Base-by-base conservation (phyloP, 2,113 vertebrate genomes). In the Engystomops pustulosus region DNA sequence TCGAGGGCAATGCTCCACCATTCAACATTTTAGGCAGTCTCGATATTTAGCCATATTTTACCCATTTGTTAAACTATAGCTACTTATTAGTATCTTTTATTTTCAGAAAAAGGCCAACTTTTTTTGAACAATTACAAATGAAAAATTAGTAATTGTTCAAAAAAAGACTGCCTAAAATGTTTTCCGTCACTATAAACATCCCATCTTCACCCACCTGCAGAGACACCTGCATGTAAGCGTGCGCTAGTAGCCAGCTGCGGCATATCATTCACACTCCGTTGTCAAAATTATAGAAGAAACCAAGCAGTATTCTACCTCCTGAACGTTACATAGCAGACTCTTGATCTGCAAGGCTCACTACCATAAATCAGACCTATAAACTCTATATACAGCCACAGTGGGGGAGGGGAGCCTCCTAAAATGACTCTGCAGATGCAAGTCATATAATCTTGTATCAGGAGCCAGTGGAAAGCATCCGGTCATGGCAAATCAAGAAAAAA, bases 161-260 rank as follows among this genome's bases (percentile, higher is more conserved):
- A n/a, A n/a, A n/a, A n/a, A n/a, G n/a, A n/a, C n/a, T n/a, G n/a
- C n/a, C n/a, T n/a, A n/a, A n/a, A n/a, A n/a, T n/a, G n/a, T n/a
- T n/a, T n/a, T n/a, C n/a, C n/a, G n/a, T n/a, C n/a, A n/a, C n/a
- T n/a, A n/a, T n/a, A n/a, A n/a, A n/a, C n/a, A n/a, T n/a, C n/a
- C n/a, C n/a, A n/a, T n/a, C 78, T 62, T 18, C 23, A 69, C 68
- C 23, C 79, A 80, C 79, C 79, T 68, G 62, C 20, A 32, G 3
- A n/a, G 69, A 68, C 62, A 80, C 62, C 79, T 80, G 25, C 10
- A 67, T 11, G 9, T 25, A 18, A 25, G 53, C 25, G 53, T 20
- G 7, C 53, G 3, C 11, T 18, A 15, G 18, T 23, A 12, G 45
- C 12, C 74, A 77, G 74, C 75, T 78, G 75, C 51, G 11, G 36